phyloP scores from a whole-genome alignment of 2,888 invertebrate species.

The Eupeodes latifasciatus region DNA sequence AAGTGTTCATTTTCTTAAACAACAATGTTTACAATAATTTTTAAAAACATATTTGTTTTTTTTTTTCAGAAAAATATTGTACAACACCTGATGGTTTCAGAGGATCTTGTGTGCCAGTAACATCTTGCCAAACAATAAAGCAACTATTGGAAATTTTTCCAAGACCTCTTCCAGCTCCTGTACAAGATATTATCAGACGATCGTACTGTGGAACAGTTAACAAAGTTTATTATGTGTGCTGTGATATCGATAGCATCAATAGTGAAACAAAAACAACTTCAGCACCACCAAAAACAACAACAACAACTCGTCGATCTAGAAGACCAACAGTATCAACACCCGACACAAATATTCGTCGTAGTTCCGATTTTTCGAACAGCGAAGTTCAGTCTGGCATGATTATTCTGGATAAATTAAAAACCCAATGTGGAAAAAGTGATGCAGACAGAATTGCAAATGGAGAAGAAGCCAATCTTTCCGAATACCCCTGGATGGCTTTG shows the following conservation, averaged over 20 bases:
- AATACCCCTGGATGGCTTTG: constrained; percentile 91
- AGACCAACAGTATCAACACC: background rate
- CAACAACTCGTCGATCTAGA: background rate
- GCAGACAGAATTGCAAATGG: constrained; percentile 87
- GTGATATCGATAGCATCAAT: constrained; percentile 33
- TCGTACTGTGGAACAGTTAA: constrained; percentile 56
- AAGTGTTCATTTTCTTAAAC: too few relatives aligned
- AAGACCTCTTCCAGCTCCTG: constrained; percentile 41
- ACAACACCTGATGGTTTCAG: constrained; percentile 30
- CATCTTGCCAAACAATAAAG: constrained; percentile 52
- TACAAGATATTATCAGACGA: constrained; percentile 18
- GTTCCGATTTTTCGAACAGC: background rate
- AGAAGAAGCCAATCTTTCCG: constrained; percentile 86
- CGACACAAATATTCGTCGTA: background rate
- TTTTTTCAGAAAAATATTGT: constrained; percentile 8
- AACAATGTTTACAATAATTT: too few relatives aligned
- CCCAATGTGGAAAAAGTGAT: constrained; percentile 85
- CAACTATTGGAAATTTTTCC: constrained; percentile 41
- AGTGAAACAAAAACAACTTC: background rate
- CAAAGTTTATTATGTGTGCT: constrained; percentile 56
- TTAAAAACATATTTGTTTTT: background rate
- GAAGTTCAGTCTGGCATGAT: constrained; percentile 4
- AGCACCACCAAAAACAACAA: background rate
- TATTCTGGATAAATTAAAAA: background rate
- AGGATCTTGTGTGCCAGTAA: constrained; percentile 65